Base-by-base conservation (phyloP, 1,140 invertebrate genomes). In the Lucilia cuprina region DNA sequence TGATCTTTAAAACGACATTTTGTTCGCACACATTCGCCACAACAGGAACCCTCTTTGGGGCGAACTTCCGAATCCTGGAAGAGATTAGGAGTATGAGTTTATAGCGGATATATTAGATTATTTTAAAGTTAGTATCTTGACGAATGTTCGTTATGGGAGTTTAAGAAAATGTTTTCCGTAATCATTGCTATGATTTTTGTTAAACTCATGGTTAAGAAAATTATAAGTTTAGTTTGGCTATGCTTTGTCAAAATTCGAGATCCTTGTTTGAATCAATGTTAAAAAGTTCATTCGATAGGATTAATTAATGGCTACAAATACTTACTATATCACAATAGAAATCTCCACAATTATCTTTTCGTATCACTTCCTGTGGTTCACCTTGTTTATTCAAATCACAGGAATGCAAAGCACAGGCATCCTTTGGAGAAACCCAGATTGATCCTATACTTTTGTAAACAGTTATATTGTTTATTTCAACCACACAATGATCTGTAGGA, bases 261-360 rank as follows among this genome's bases (percentile, higher is more conserved):
- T 30, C 25, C 3, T 30, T 30, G 25, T 30, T 30, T 30, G 25
- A 3, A 30, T 30, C 3, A 30, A 3, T 30, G 1, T 30, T 3
- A 1, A 30, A 30, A 30, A 30, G 1, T 30, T 30, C 25, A 30
- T 30, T 30, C 25, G 25, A 2, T 30, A 30, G n/a, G n/a, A 30
- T 30, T 2, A 30, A 30, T 1, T 2, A 30, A 30, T 30, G 25
- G 25, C n/a, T n/a, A n/a, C n/a, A n/a, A 41, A 82, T 50, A 87
- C 89, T 74, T 35, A 90, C 89, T 88, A 90, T 88, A 84, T 89
- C 88, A n/a, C 89, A 90, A 82, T 90, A 90, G 74, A 90, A 89
- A 74, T 90, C 88, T 82, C 87, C 87, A 84, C 89, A 90, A 25
- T 90, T 88, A 8, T 90, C 89, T 12, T 86, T 89, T 0, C 85